Base-by-base conservation (phyloP, 2,888 invertebrate species). In the Clepsis dumicolana region DNA sequence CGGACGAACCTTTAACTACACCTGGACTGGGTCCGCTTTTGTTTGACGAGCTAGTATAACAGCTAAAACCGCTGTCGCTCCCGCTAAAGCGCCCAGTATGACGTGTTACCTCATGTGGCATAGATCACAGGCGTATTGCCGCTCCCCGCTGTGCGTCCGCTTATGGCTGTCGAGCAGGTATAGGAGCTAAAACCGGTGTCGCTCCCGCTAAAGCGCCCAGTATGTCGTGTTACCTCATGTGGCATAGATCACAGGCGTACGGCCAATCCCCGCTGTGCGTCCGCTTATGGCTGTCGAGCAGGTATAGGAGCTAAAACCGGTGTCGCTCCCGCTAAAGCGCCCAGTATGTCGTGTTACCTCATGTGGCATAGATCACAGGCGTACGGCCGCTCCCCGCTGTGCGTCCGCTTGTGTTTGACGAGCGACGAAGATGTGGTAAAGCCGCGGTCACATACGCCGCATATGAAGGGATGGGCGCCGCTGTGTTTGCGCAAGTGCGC, bases 341-440 rank as follows among this genome's bases (percentile, higher is more conserved):
- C 1, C 12, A 35, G 35, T 29, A 3, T 7, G 29, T 7, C 29
- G 4, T 7, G 4, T 54, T 18, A 91, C 7, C 91, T 88, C 94
- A 94, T 94, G 0, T 94, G 91, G 59, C 95, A 95, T 1, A 94
- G 80, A 32, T 95, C 95, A 71, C 95, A 95, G 0, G 89, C 90
- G 73, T 95, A 95, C 0, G 95, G 95, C 0, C 94, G 79, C 70
- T 95, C 95, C 0, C 95, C 95, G 0, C 95, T 95, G 76, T 95
- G 95, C 5, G 92, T 94, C 0, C 95, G 85, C 1, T 93, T 85
- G 71, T 95, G 95, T 64, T 95, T 95, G 0, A 93, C 93, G 18
- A 95, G 74, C 0, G 95, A 94, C 53, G 94, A 94, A 12, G 94
- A 94, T 0, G 95, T 95, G 0, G 95, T 95, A 77, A 95, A 95